Percentiles rank a stretch among this genome's conserved stretches.
Evolutionary conservation across 2,888 invertebrate species (phyloP).

Genomic region (Rhabditophanes sp.): DNA sequence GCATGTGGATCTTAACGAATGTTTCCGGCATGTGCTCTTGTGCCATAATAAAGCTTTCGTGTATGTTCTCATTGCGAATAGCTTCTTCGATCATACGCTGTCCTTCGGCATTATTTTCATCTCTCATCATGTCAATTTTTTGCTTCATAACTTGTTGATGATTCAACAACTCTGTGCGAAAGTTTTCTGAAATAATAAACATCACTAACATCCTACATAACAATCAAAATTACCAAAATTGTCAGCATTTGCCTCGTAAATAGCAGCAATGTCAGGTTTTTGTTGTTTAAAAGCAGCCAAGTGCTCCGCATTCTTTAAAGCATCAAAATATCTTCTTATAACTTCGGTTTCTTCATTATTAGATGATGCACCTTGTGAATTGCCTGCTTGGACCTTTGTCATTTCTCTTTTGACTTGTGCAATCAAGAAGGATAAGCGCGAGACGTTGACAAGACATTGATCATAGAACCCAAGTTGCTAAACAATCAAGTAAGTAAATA

Average conservation of each 20-base stretch:
- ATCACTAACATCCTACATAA: no score
- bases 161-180: slow-evolving; percentile 67
- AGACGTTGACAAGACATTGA: no score
- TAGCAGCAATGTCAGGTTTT: slow-evolving; percentile 9
- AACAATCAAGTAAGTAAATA: no score
- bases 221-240: slow-evolving; percentile 13
- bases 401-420: no score
- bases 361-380: no score
- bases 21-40: slow-evolving; percentile 97
- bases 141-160: slow-evolving; percentile 52
- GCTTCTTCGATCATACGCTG: slow-evolving; percentile 86
- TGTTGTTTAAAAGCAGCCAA: slow-evolving; percentile 2
- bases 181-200: no score
- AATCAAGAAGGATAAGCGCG: no score
- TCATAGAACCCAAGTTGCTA: no score
- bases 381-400: no score
- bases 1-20: slow-evolving; percentile 90
- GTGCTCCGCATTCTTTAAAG: background rate
- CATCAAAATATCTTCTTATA: no score
- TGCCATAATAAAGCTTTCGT: slow-evolving; percentile 93
- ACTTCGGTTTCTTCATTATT: no score
- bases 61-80: slow-evolving; percentile 72
- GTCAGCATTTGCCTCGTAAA: slow-evolving; percentile 11
- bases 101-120: slow-evolving; percentile 86
- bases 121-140: slow-evolving; percentile 68